These are phyloP conservation scores for Baryphthengus martii DNA, from an alignment of 2,113 vertebrate genomes.

Conservation along the genomic window DNA sequence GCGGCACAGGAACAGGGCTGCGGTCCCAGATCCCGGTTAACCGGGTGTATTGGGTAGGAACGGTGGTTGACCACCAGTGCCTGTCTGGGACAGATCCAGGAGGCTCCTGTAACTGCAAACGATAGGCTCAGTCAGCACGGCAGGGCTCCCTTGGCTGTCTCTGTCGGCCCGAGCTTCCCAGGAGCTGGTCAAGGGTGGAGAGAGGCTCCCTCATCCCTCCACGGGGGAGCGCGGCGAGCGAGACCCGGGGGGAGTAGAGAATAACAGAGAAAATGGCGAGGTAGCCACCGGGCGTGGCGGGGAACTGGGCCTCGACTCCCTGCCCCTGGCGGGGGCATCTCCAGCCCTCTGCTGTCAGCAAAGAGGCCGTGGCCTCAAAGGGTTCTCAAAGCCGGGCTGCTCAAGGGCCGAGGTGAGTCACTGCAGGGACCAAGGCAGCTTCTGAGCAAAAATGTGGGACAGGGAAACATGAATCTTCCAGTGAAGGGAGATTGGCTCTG, in stretches of 20 bases:
- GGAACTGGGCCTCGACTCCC: background rate
- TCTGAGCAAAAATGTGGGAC: background rate
- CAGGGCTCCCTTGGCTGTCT: background rate
- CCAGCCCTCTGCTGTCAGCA: background rate
- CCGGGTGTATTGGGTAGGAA: background rate
- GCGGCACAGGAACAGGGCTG: background rate
- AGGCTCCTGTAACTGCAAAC: background rate
- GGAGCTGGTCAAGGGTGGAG: conserved; percentile 22
- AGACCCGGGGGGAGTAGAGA: background rate
- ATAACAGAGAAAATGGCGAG: background rate
- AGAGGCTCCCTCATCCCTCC: background rate
- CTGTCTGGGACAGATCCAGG: background rate
- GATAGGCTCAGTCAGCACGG: background rate
- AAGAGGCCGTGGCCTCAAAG: background rate
- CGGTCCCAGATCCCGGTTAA: background rate
- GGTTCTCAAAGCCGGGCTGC: background rate
- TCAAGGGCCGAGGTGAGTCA: conserved; percentile 10
- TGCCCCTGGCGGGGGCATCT: conserved; percentile 34
- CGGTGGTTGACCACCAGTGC: background rate
- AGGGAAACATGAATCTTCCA: background rate
- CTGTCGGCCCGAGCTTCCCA: background rate
- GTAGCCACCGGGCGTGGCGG: background rate
- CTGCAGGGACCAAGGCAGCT: background rate
- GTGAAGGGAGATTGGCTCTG: background rate
- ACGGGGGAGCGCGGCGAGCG: background rate